Evolutionary conservation across 1,140 invertebrate genomes (phyloP).

Genomic region (Gonatopus flavifemur): DNA sequence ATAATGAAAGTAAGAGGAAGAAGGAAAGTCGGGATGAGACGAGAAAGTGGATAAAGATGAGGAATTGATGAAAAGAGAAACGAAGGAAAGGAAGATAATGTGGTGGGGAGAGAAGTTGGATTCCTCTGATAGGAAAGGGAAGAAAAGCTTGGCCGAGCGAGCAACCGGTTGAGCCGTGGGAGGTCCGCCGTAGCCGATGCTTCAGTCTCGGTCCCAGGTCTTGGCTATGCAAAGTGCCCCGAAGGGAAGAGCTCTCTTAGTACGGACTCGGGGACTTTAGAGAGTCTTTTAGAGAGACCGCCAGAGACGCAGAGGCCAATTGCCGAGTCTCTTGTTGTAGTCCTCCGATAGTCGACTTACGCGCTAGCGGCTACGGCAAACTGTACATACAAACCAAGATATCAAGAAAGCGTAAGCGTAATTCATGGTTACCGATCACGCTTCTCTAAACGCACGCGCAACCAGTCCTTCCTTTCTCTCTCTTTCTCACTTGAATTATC

Average conservation of each 20-base stretch:
- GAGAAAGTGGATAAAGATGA: conserved; percentile 8
- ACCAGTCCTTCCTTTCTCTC: neutral
- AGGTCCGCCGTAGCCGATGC: conserved; percentile 47
- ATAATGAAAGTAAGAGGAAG: neutral
- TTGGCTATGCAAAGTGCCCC: conserved; percentile 50
- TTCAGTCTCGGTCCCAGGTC: no score
- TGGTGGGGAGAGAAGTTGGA: conserved; percentile 26
- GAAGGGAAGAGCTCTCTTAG: conserved; percentile 31
- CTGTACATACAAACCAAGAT: conserved; percentile 35
- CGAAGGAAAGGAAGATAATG: conserved; percentile 14
- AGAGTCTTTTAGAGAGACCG: conserved; percentile 33
- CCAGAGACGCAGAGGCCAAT: conserved; percentile 23
- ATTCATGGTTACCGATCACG: conserved; percentile 27
- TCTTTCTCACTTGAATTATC: conserved; percentile 1
- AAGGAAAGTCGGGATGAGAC: neutral
- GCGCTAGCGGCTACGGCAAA: conserved; percentile 9
- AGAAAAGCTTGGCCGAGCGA: no score
- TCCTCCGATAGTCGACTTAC: conserved; percentile 6
- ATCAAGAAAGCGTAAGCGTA: conserved; percentile 35
- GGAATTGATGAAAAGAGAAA: conserved; percentile 11
- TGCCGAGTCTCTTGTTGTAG: conserved; percentile 7
- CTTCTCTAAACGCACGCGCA: conserved; percentile 7
- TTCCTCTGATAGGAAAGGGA: conserved; percentile 33
- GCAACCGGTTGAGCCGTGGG: conserved; percentile 42
- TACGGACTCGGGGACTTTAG: no score